Conservation (phyloP, 2,113 vertebrate species). For the Galbula dea region DNA sequence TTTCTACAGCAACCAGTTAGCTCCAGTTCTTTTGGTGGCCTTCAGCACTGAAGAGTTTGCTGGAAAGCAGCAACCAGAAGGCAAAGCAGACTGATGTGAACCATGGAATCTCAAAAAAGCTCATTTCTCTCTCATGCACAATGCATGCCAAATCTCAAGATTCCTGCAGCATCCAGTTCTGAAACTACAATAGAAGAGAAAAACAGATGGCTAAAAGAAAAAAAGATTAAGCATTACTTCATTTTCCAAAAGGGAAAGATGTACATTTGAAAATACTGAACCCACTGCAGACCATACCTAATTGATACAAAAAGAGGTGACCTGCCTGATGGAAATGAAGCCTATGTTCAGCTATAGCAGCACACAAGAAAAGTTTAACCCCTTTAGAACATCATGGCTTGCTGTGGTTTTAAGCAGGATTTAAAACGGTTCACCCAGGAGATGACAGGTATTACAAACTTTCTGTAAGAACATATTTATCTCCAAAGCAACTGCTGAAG, state of each 20-base stretch:
- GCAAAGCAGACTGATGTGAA: background rate
- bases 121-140: background rate
- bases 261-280: background rate
- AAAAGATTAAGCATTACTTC: background rate
- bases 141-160: constrained; percentile 13
- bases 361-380: background rate
- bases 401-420: background rate
- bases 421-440: background rate
- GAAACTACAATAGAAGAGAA: constrained; percentile 26
- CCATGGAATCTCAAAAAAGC: background rate
- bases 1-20: background rate
- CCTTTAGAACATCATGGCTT: background rate
- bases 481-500: background rate
- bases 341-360: background rate
- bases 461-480: background rate
- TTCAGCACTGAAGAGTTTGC: background rate
- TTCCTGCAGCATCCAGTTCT: constrained; percentile 33
- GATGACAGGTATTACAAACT: background rate
- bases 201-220: constrained; percentile 31
- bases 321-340: background rate
- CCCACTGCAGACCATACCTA: background rate
- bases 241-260: background rate
- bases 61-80: background rate
- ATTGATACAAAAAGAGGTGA: background rate
- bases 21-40: background rate